A percentile compares a stretch with the other conserved stretches of the same genome.
These are phyloP conservation scores for Leistus spinibarbis DNA, from an alignment of 2,888 invertebrate genomes.

Conservation along the genomic window DNA sequence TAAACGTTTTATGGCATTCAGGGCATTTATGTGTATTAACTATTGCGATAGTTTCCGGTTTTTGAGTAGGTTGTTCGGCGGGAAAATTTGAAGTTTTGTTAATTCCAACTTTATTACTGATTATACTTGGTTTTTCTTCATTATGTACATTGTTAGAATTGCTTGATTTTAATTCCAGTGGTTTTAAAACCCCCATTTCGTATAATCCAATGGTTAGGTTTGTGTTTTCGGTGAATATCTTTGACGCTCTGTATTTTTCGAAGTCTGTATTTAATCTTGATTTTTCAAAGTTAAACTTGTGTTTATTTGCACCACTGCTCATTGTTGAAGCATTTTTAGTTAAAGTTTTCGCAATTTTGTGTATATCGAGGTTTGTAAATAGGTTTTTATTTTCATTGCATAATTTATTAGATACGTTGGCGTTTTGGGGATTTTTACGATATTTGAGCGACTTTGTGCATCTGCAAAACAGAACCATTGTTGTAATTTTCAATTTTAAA, in stretches of 20 bases:
- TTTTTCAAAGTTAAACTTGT: conserved; percentile 45
- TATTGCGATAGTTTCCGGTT: neutral
- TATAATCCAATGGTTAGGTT: too few species aligned
- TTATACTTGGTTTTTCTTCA: too few species aligned
- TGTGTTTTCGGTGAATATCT: too few species aligned
- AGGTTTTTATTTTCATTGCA: too few species aligned
- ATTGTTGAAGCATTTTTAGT: neutral
- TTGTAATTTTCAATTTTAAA: neutral
- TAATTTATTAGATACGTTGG: too few species aligned
- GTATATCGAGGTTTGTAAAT: neutral
- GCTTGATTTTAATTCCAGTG: neutral
- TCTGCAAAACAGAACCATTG: conserved; percentile 7
- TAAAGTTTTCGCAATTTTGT: neutral
- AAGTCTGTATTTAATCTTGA: too few species aligned
- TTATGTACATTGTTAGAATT: too few species aligned
- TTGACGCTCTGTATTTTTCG: too few species aligned
- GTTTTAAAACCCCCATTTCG: too few species aligned
- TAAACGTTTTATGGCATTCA: conserved; percentile 60
- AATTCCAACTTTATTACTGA: neutral
- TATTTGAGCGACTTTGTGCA: conserved; percentile 1
- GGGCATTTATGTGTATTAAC: conserved; percentile 58
- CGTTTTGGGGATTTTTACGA: too few species aligned
- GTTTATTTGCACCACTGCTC: too few species aligned
- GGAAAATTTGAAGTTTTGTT: neutral
- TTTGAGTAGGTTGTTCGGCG: too few species aligned